Evolutionary conservation across 2,797 vertebrate species (phyloP), one percentile per base, ranked within the genome.

Genomic region (Petrocephalus schoutedeni): DNA sequence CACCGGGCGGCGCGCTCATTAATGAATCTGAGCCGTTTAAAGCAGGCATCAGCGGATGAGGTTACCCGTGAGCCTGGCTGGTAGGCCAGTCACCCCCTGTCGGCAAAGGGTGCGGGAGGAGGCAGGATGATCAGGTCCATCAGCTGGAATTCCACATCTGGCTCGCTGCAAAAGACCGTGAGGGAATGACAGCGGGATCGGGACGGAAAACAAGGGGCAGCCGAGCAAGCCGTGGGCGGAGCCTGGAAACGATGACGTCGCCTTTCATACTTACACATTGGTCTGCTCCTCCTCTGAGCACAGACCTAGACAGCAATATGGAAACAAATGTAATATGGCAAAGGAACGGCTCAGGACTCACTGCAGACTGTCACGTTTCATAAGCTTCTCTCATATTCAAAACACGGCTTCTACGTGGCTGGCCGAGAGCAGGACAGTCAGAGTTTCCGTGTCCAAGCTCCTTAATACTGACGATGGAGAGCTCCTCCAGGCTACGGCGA

Each of bases 61-160:
- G 36, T 84, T 64, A 88, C 87, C 67, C 28, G 16, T 16, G 4
- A 45, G 85, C 32, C 28, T n/a, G 56, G 12, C 19, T 28, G 61
- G 51, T 3, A 58, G 61, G 8, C 32, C 41, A 10, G 23, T 88
- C 58, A 86, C 36, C 32, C 0, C 41, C 85, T 8, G 88, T 96
- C 95, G 0, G 95, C 95, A 0, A 95, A 96, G 23, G 94, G 89
- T 4, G 94, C 95, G 12, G 95, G 96, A 61, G 96, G 96, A 83
- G 96, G 95, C 54, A 96, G 90, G 77, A 96, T 92, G 54, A 92
- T 16, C 53, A 89, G 87, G 0, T 92, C 90, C 0, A 89, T 74
- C n/a, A 77, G 4, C 0, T 92, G 90, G 7, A 89, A 71, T 45
- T 90, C 90, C 4, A 45, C 19, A 14, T 92, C 90, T 53, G 49